A percentile compares a stretch with the other conserved stretches of the same genome.
Evolutionary conservation across 2,888 invertebrate genomes (phyloP).

Genomic region (Xestia rhomboidea): DNA sequence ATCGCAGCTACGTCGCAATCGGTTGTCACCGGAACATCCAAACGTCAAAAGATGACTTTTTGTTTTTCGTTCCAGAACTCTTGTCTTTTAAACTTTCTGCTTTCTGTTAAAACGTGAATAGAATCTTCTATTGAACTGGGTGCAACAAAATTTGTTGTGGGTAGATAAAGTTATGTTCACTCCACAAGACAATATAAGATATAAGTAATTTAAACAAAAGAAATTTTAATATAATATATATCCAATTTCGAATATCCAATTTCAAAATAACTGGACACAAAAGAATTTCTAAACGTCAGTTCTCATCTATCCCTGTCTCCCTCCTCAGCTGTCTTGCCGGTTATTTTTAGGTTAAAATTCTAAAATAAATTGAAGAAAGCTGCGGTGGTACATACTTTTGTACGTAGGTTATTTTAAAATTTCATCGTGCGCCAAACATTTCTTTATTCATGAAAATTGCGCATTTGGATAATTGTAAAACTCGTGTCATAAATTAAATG

Average conservation of each 20-base stretch:
- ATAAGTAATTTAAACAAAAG: background rate
- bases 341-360: constrained; percentile 90
- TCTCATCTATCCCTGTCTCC: constrained; percentile 72
- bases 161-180: background rate
- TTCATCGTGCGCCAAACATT: constrained; percentile 82
- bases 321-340: constrained; percentile 88
- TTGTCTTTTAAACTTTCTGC: background rate
- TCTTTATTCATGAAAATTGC: constrained; percentile 84
- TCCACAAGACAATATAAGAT: background rate
- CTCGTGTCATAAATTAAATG: constrained; percentile 70
- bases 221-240: background rate
- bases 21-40: constrained; percentile 12
- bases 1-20: too few species aligned
- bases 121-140: background rate
- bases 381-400: constrained; percentile 79
- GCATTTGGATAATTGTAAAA: constrained; percentile 82
- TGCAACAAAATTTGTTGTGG: background rate
- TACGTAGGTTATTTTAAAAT: constrained; percentile 89
- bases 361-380: constrained; percentile 89
- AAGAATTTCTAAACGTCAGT: constrained; percentile 45
- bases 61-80: constrained; percentile 19
- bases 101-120: background rate
- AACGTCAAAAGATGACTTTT: constrained; percentile 2
- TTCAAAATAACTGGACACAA: background rate
- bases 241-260: constrained; percentile 28